phyloP scores from a whole-genome alignment of 2,888 invertebrate genomes.

The Drosophila tripunctata region DNA sequence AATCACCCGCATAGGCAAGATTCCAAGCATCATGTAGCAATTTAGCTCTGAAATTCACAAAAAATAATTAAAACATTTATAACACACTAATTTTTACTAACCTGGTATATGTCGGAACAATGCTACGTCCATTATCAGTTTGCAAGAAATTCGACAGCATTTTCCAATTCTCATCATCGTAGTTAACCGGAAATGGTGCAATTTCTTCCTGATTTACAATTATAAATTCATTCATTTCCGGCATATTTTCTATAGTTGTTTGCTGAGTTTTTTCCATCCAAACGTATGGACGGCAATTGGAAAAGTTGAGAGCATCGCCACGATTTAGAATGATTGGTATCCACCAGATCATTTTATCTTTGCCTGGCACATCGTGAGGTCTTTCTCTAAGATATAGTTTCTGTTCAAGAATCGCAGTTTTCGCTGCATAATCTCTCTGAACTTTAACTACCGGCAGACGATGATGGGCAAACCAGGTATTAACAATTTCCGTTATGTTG shows the following conservation, averaged over 20 bases:
- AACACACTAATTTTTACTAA: slow-evolving; percentile 22
- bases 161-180: slow-evolving; percentile 91
- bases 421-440: slow-evolving; percentile 88
- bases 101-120: slow-evolving; percentile 88
- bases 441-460: slow-evolving; percentile 91
- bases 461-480: slow-evolving; percentile 93
- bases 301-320: slow-evolving; percentile 87
- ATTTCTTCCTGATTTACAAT: slow-evolving; percentile 94
- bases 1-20: slow-evolving; percentile 86
- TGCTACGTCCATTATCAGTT: slow-evolving; percentile 85
- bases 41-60: too few species aligned
- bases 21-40: slow-evolving; percentile 80
- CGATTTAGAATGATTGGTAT: slow-evolving; percentile 88
- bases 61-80: neutral
- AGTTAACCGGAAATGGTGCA: slow-evolving; percentile 93
- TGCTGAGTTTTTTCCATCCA: slow-evolving; percentile 88
- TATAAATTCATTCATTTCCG: slow-evolving; percentile 87
- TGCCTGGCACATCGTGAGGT: slow-evolving; percentile 89
- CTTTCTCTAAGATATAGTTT: slow-evolving; percentile 90
- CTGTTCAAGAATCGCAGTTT: slow-evolving; percentile 86
- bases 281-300: slow-evolving; percentile 85
- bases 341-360: slow-evolving; percentile 90
- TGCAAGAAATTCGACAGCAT: slow-evolving; percentile 88
- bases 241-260: slow-evolving; percentile 85
- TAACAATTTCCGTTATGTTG: slow-evolving; percentile 89